Conservation (phyloP, 2,888 invertebrate species). For the Halocaridina rubra region DNA sequence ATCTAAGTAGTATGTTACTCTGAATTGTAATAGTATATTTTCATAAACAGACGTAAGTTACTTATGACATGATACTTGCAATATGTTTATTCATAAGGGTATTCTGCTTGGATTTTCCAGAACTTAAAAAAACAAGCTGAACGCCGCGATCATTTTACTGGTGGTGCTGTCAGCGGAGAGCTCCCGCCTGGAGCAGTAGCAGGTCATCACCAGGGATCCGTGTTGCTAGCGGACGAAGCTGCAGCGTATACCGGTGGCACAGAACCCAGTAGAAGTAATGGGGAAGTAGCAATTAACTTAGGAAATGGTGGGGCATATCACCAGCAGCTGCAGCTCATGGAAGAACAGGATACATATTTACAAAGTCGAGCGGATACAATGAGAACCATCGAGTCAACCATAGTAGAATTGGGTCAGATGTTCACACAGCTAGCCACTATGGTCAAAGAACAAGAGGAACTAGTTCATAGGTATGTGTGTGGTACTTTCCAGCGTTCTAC, state of each 20-base stretch:
- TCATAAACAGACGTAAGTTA: no score
- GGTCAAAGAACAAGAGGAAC: slow-evolving; percentile 99
- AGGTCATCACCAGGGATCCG: slow-evolving; percentile 70
- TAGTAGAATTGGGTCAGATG: slow-evolving; percentile 89
- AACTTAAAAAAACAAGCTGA: slow-evolving; percentile 95
- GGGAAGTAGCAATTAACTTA: slow-evolving; percentile 88
- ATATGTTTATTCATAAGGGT: no score
- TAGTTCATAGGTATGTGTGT: slow-evolving; percentile 81
- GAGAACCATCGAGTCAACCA: slow-evolving; percentile 99
- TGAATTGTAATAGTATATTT: no score
- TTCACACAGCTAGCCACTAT: slow-evolving; percentile 93
- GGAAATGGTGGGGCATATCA: slow-evolving; percentile 72
- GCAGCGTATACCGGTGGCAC: slow-evolving; percentile 52
- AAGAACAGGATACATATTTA: slow-evolving; percentile 82
- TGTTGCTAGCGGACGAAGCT: slow-evolving; percentile 68
- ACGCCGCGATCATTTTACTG: slow-evolving; percentile 91
- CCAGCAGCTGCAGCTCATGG: slow-evolving; percentile 62
- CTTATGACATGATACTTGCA: no score
- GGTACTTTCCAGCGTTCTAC: no score
- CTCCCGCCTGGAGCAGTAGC: slow-evolving; percentile 75
- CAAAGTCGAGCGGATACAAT: slow-evolving; percentile 95
- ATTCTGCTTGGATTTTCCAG: slow-evolving; percentile 69
- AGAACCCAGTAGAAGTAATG: slow-evolving; percentile 65
- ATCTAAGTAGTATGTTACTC: no score
- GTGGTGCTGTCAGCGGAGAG: slow-evolving; percentile 75